phyloP scores from a whole-genome alignment of 2,888 invertebrate species.

The Linnaemya tessellans region DNA sequence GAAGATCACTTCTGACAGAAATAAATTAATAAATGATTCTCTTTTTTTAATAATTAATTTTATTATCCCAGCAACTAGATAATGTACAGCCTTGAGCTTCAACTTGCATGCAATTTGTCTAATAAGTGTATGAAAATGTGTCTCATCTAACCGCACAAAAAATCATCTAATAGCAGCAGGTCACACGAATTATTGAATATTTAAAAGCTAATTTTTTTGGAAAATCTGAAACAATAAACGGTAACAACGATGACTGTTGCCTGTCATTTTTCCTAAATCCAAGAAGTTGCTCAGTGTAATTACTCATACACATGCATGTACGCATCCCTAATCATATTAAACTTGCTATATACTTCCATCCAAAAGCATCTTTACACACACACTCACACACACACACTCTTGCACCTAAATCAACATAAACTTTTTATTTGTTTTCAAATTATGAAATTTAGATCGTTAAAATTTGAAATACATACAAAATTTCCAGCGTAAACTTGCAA shows the following conservation, averaged over 20 bases:
- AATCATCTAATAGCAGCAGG: no score
- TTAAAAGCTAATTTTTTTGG: no score
- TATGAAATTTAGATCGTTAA: conserved; percentile 65
- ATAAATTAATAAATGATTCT: background rate
- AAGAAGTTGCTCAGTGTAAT: background rate
- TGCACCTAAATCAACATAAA: conserved; percentile 27
- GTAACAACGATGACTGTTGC: background rate
- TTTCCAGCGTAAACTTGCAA: conserved; percentile 20
- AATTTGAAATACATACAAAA: conserved; percentile 39
- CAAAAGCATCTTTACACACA: background rate
- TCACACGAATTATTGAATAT: no score
- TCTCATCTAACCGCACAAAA: no score
- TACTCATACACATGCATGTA: background rate
- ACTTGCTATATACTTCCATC: background rate
- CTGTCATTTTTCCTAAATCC: background rate
- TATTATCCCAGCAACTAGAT: no score
- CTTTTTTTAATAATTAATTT: no score
- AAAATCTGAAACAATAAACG: no score
- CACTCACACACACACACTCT: background rate
- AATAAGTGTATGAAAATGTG: no score
- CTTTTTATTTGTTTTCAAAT: conserved; percentile 53
- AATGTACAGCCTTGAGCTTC: no score
- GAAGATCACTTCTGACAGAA: no score
- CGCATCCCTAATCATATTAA: background rate
- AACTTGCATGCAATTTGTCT: no score